Conservation (phyloP, 2,113 vertebrate species). For the Callaeas wilsoni region DNA sequence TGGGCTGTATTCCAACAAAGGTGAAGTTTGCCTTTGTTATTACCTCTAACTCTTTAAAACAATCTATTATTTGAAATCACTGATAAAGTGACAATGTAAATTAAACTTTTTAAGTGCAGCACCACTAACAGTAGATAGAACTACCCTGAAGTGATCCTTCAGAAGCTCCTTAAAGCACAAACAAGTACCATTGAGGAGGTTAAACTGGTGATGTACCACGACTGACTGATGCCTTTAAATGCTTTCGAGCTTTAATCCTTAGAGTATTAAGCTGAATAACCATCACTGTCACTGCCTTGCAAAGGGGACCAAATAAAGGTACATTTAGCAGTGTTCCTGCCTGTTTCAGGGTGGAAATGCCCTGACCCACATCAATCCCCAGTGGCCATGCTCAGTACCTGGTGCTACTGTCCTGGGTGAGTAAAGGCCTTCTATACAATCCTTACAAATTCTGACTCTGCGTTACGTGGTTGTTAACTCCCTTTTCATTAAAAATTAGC, state of each 20-base stretch:
- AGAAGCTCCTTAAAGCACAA: neutral
- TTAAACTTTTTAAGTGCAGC: neutral
- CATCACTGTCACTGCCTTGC: neutral
- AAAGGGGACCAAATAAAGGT: neutral
- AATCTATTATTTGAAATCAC: neutral
- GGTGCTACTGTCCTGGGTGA: too few species aligned
- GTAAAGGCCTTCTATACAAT: neutral
- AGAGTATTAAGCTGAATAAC: neutral
- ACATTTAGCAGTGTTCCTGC: neutral
- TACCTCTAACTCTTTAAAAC: neutral
- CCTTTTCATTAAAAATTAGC: neutral
- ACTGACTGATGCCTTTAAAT: neutral
- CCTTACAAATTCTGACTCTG: rapidly evolving
- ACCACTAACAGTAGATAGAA: neutral
- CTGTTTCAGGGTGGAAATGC: neutral
- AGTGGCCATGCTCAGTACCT: too few species aligned
- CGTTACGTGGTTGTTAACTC: neutral
- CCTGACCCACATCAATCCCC: neutral
- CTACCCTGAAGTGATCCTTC: neutral
- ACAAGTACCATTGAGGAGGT: neutral
- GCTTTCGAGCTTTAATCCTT: neutral
- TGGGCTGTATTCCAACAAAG: neutral
- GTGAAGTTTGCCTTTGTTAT: neutral
- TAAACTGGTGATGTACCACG: neutral
- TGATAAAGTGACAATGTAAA: neutral